Percentiles rank a stretch among this genome's conserved stretches.
phyloP scores from a whole-genome alignment of 2,113 vertebrate species.

The Pholis gunnellus region DNA sequence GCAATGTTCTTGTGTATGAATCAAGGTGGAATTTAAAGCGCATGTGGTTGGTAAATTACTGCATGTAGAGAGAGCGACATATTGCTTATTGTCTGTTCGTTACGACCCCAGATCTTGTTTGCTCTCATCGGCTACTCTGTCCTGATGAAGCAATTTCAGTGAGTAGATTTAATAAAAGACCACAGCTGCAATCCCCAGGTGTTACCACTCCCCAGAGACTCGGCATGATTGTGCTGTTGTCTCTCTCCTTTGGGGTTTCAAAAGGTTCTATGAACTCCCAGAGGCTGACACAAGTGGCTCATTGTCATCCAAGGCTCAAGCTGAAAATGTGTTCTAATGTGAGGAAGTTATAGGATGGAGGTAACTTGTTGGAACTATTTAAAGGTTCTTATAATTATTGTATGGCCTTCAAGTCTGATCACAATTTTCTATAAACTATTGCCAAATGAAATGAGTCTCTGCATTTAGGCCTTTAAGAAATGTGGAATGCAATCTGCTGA shows the following conservation, averaged over 20 bases:
- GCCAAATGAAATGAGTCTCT: not conserved
- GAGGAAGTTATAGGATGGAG: not conserved
- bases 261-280: slow-evolving; percentile 3
- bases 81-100: not conserved
- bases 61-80: not conserved
- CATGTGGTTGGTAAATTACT: not conserved
- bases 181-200: slow-evolving; percentile 21
- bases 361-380: not conserved
- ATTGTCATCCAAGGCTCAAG: not conserved
- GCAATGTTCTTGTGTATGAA: not conserved
- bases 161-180: slow-evolving; percentile 10
- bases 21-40: not conserved
- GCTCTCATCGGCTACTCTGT: slow-evolving; percentile 8
- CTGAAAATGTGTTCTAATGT: not conserved
- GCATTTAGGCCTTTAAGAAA: not conserved
- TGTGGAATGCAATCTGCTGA: slow-evolving; percentile 1
- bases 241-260: not conserved
- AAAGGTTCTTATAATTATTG: not conserved
- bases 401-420: slow-evolving; percentile 24
- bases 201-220: not conserved
- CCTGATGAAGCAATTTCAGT: slow-evolving; percentile 18
- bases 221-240: not conserved
- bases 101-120: not conserved
- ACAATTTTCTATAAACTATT: not conserved
- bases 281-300: not conserved